Conservation (phyloP, 1,140 invertebrate species). For the Philotrypesis tridentata region DNA sequence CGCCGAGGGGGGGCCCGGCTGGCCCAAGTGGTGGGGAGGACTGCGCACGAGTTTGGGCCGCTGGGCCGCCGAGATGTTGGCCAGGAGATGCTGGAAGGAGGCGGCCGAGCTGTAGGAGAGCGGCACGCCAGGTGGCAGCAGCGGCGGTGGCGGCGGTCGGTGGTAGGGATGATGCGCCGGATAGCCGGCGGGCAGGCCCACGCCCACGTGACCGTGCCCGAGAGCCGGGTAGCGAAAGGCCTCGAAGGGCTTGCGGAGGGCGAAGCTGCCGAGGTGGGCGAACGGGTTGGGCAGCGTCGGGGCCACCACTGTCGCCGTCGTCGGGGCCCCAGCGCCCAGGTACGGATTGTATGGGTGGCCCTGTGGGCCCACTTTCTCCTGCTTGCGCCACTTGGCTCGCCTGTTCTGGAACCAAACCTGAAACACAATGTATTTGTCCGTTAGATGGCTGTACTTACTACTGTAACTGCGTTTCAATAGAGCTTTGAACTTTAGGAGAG, state of each 20-base stretch:
- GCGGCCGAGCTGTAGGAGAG: constrained; percentile 79
- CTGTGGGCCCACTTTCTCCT: constrained; percentile 94
- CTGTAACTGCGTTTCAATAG: too few species aligned
- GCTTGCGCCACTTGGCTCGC: constrained; percentile 93
- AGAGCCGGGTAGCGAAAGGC: constrained; percentile 80
- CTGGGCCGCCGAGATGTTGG: constrained; percentile 84
- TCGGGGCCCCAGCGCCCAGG: constrained; percentile 76
- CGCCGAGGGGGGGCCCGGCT: constrained; percentile 59
- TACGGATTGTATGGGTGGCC: constrained; percentile 93
- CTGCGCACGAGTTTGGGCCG: constrained; percentile 75
- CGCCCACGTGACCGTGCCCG: constrained; percentile 66
- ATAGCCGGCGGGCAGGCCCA: constrained; percentile 39
- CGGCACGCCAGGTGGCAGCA: constrained; percentile 79
- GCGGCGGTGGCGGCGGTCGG: constrained; percentile 77
- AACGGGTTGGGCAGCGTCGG: constrained; percentile 86
- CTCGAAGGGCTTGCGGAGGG: constrained; percentile 87
- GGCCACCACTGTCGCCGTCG: constrained; percentile 77
- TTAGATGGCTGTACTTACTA: not conserved
- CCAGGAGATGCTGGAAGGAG: constrained; percentile 89
- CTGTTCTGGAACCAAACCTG: constrained; percentile 97
- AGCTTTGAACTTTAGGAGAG: too few species aligned
- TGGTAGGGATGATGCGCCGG: constrained; percentile 75
- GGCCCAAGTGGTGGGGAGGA: constrained; percentile 73
- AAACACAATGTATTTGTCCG: constrained; percentile 61
- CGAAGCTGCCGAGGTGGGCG: constrained; percentile 81